Evolutionary conservation across 1,140 invertebrate genomes (phyloP).

Genomic region (Cyrtorhinus lividipennis): DNA sequence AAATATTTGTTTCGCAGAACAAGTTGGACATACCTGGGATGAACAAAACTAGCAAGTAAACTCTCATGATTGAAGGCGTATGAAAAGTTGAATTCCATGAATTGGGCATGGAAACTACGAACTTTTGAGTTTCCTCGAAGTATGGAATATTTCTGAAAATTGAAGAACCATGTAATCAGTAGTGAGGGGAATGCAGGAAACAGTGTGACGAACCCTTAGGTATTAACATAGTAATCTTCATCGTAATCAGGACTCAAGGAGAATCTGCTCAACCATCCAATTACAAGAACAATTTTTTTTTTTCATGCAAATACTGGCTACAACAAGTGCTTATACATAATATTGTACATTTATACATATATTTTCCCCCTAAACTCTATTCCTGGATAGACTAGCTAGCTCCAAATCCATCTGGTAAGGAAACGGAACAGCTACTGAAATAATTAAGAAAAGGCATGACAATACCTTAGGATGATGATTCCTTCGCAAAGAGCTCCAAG

Average conservation of each 20-base stretch:
- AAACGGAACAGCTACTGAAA: no score
- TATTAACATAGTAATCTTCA: neutral
- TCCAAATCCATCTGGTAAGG: no score
- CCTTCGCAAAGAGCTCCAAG: constrained; percentile 78
- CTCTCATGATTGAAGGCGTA: constrained; percentile 59
- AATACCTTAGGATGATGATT: constrained; percentile 49
- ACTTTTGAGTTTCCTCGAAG: constrained; percentile 69
- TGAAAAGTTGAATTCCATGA: constrained; percentile 73
- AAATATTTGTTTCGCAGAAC: neutral
- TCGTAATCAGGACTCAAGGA: neutral
- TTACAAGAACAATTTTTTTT: no score
- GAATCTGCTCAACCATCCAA: no score
- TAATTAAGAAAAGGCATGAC: no score
- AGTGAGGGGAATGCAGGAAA: neutral
- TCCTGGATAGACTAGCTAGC: no score
- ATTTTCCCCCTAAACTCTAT: no score
- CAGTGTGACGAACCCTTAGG: neutral
- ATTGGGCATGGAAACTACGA: constrained; percentile 66
- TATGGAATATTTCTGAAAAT: constrained; percentile 61
- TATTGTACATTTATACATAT: no score
- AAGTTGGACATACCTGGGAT: constrained; percentile 40
- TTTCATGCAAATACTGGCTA: no score
- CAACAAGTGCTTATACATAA: no score
- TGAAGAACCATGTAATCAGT: no score
- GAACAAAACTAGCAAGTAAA: constrained; percentile 61